Conservation (phyloP, 1,140 invertebrate genomes). For the Delia radicum region DNA sequence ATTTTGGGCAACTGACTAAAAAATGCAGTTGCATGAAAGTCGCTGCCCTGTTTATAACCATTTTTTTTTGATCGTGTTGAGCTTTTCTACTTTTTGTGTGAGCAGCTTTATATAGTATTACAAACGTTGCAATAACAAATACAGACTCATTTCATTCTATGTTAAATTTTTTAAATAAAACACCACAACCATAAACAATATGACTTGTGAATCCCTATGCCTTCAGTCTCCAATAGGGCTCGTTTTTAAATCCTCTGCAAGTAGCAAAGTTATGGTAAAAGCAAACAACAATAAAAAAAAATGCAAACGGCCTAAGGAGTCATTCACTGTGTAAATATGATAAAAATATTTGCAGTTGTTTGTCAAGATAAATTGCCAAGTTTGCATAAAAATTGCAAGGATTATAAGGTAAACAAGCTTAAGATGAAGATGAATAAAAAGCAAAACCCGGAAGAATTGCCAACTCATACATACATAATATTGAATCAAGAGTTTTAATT, state of each 20-base stretch:
- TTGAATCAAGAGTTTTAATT: not conserved
- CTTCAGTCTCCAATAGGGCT: no score
- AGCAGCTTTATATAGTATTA: not conserved
- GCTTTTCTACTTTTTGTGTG: not conserved
- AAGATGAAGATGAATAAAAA: not conserved
- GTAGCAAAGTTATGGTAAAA: not conserved
- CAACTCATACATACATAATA: not conserved
- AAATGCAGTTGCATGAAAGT: no score
- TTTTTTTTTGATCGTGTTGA: not conserved
- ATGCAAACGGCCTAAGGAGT: slow-evolving; percentile 20
- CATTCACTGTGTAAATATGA: slow-evolving; percentile 32
- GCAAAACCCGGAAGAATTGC: not conserved
- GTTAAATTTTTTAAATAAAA: not conserved
- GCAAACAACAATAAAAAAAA: no score
- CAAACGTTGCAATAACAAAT: slow-evolving; percentile 17
- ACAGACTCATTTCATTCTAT: not conserved
- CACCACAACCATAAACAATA: slow-evolving; percentile 10
- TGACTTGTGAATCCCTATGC: not conserved
- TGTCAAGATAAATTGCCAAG: slow-evolving; percentile 1
- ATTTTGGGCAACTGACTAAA: no score
- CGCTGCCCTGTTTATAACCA: no score
- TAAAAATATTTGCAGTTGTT: slow-evolving; percentile 11
- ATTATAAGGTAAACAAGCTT: slow-evolving; percentile 4
- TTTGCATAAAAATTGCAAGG: slow-evolving; percentile 4
- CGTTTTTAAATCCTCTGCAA: no score